A percentile compares a stretch with the other conserved stretches of the same genome.
phyloP scores from a whole-genome alignment of 2,113 vertebrate genomes.

The Seriola rivoliana region DNA sequence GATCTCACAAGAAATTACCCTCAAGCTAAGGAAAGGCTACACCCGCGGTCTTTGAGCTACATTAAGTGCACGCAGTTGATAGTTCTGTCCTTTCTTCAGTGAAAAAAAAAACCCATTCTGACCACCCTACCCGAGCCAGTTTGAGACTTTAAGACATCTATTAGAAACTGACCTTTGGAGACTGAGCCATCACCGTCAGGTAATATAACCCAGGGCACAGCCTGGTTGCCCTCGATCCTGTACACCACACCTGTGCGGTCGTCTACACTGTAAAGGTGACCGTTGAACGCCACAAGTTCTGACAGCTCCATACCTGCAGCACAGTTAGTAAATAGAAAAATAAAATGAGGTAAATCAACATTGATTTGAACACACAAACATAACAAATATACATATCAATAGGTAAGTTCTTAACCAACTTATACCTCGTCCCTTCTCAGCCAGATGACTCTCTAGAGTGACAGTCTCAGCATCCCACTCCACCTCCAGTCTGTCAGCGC shows the following conservation, averaged over 20 bases:
- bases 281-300: slow-evolving; percentile 92
- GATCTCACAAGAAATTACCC: neutral
- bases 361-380: neutral
- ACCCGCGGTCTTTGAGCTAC: too few relatives aligned
- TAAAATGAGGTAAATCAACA: neutral
- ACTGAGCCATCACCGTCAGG: slow-evolving; percentile 92
- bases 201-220: slow-evolving; percentile 97
- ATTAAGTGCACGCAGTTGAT: too few relatives aligned
- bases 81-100: too few relatives aligned
- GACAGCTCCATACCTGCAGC: slow-evolving; percentile 95
- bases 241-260: slow-evolving; percentile 97
- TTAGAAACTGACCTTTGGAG: slow-evolving; percentile 89
- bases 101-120: too few relatives aligned
- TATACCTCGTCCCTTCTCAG: slow-evolving; percentile 91
- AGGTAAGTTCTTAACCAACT: fast-evolving
- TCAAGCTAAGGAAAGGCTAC: neutral
- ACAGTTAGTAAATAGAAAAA: neutral
- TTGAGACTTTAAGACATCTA: neutral
- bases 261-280: slow-evolving; percentile 92
- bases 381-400: neutral
- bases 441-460: slow-evolving; percentile 89
- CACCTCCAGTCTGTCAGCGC: slow-evolving; percentile 86
- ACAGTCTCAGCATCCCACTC: slow-evolving; percentile 88
- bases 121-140: neutral
- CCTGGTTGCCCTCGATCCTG: slow-evolving; percentile 89